Evolutionary conservation across 2,113 vertebrate species (phyloP).

Genomic region (Sapayoa aenigma): DNA sequence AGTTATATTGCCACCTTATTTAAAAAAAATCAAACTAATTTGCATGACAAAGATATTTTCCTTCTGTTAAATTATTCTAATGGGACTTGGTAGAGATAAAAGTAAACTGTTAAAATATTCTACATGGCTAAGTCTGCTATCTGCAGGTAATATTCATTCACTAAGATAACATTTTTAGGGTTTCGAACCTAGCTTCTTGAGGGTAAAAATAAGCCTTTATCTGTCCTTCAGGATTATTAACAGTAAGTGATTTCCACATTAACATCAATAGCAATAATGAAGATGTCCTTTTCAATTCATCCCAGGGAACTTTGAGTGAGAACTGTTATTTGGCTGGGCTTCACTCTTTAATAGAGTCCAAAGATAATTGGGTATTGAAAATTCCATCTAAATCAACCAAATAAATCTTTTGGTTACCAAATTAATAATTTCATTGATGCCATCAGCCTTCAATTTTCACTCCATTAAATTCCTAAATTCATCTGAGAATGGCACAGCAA

Average conservation of each 20-base stretch:
- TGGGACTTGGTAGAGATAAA: constrained; percentile 27
- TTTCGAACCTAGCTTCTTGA: constrained; percentile 40
- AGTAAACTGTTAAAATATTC: constrained; percentile 51
- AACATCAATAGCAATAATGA: constrained; percentile 67
- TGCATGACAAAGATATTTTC: constrained; percentile 39
- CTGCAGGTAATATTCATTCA: constrained; percentile 44
- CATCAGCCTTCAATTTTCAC: constrained; percentile 70
- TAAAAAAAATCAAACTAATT: constrained; percentile 5
- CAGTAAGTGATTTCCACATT: constrained; percentile 60
- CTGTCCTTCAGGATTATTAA: constrained; percentile 61
- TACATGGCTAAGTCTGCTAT: constrained; percentile 30
- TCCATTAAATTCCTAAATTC: constrained; percentile 75
- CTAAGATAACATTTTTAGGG: constrained; percentile 58
- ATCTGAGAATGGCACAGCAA: constrained; percentile 68
- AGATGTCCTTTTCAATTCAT: constrained; percentile 65
- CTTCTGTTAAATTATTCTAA: constrained; percentile 38
- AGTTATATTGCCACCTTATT: neutral
- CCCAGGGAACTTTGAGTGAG: constrained; percentile 31
- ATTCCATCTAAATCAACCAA: constrained; percentile 74
- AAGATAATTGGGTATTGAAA: constrained; percentile 69
- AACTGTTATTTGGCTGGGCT: constrained; percentile 55
- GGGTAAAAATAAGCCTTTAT: constrained; percentile 57
- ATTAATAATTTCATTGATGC: constrained; percentile 77
- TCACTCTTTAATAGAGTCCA: constrained; percentile 63
- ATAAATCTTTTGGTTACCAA: constrained; percentile 70